Evolutionary conservation across 2,113 vertebrate genomes (phyloP), one percentile per base, ranked within the genome.

Genomic region (Epinephelus cyanopodus): DNA sequence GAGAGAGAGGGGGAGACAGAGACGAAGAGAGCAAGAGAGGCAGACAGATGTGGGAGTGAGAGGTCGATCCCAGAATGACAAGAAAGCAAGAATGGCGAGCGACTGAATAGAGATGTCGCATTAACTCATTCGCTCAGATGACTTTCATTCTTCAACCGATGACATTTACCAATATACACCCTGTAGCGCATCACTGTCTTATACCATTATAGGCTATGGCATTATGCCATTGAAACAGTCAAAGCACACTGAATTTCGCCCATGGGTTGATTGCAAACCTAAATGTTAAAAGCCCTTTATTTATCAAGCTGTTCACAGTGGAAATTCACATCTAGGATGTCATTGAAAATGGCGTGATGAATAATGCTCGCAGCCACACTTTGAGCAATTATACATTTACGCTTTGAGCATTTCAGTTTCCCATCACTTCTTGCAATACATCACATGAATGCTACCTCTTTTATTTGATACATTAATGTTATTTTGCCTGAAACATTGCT

Each of bases 141-240:
- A 89, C 76, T 93, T 90, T 90, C 86, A 85, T 86, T 91, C 79
- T 90, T 74, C 69, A 72, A 50, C 66, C 61, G 2, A 61, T 91
- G 92, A 86, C 91, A 94, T 93, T 93, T 91, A 84, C 83, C 84
- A 86, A 87, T 79, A 92, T 56, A 81, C 48, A 79, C 64, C 91
- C 92, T 57, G 56, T 52, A 80, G 92, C 69, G 8, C 78, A 86
- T 83, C 56, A 53, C 77, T 52, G 48, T 72, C 80, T 65, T 73
- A 62, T 81, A 66, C 68, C 65, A 80, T 82, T 70, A 63, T 11
- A 75, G 71, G 37, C 65, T 47, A 18, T 77, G 29, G 53, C 56
- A 80, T 65, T 85, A 58, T 83, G 76, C 83, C 70, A 86, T 45
- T 86, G 68, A 83, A 89, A 85, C 76, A 86, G 39, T 62, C 23